Evolutionary conservation across 2,113 vertebrate species (phyloP), one percentile per base, ranked within the genome.

Genomic region (Petrocephalus microphthalmus): DNA sequence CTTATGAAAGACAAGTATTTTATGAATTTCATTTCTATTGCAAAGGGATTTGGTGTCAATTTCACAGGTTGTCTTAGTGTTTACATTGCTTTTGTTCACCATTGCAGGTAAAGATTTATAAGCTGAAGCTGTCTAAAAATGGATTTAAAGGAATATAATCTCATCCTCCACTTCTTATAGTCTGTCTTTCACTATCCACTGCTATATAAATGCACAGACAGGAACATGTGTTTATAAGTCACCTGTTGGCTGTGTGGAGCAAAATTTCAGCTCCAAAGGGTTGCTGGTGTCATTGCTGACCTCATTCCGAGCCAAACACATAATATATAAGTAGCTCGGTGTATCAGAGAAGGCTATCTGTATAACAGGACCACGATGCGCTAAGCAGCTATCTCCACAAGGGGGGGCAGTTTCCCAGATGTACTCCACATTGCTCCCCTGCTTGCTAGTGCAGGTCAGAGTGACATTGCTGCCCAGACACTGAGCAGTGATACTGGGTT

Each of bases 401-500:
- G 42, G 42, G 42, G 42, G 42, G 42, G 42, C 42, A 42, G 42
- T 42, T 42, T 42, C 42, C 42, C 42, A 42, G 42, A 42, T 42
- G 42, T 42, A 42, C 42, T 42, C 42, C 60, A 67, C 60, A 67
- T 6, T 67, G 60, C 37, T 87, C 7, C 85, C 85, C 85, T 64
- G 85, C 25, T 56, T 60, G 85, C 29, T 87, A 54, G 29, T 47
- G 33, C 85, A 87, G 54, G 54, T 67, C 33, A 87, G 42, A 64
- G 52, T n/a, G n/a, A n/a, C n/a, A 15, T 64, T 87, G 37, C 17
- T n/a, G n/a, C 19, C 19, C 85, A 64, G 54, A 60, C 85, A 64
- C 56, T 87, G 56, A 47, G 37, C 20, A 60, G 85, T 87, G 56
- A 87, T 64, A 37, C 8, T 87, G 85, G 85, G 85, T 19, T 64